Evolutionary conservation across 2,888 invertebrate species (phyloP).

Genomic region (Atherix ibis): DNA sequence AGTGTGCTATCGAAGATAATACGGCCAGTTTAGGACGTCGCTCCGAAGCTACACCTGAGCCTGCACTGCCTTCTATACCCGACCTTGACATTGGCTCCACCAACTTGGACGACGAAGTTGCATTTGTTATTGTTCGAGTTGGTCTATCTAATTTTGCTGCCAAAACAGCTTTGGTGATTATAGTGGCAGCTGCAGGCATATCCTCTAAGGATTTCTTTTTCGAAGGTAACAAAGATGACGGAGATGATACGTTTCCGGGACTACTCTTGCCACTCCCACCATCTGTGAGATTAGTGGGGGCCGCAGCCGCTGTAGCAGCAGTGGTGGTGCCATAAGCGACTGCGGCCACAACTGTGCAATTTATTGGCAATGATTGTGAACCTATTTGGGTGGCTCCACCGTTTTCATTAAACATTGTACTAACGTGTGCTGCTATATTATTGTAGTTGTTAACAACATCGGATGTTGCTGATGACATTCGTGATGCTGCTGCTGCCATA

Average conservation of each 20-base stretch:
- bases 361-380: not conserved
- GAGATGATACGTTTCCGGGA: not conserved
- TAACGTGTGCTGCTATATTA: slow-evolving; percentile 1
- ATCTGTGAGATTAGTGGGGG: not conserved
- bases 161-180: no score
- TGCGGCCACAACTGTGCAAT: not conserved
- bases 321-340: not conserved
- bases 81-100: no score
- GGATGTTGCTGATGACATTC: slow-evolving; percentile 10
- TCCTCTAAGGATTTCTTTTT: no score
- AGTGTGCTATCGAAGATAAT: no score
- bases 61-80: no score
- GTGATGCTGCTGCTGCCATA: slow-evolving; percentile 6
- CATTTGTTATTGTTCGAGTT: not conserved
- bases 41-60: not conserved
- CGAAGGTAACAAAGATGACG: not conserved
- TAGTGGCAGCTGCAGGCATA: no score
- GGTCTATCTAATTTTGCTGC: no score
- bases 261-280: no score
- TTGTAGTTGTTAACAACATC: slow-evolving; percentile 4
- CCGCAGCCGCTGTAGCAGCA: not conserved
- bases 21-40: no score
- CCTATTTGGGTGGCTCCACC: no score
- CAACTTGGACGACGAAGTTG: not conserved
- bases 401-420: not conserved